Base-by-base conservation (phyloP, 53 echinoderm and acorn worm genomes). In the Mesocentrotus franciscanus region DNA sequence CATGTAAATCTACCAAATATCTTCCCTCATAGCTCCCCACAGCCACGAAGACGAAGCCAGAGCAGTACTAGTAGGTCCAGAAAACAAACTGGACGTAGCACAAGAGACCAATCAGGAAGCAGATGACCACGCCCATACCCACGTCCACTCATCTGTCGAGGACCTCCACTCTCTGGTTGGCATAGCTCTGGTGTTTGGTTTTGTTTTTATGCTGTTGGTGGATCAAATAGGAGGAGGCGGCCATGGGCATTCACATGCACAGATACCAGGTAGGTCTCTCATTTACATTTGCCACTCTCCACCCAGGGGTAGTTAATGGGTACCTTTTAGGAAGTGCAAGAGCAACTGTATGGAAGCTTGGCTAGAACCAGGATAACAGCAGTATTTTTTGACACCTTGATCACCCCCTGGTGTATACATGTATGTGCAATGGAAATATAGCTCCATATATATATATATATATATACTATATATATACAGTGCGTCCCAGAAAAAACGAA, bases 151-250 rank as follows among this genome's bases (percentile, higher is more conserved):
- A 10, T 72, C 92, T 24, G 98, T 95, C 20, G 98, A 97, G 92
- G 97, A 99, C 60, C 95, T 97, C 36, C 99, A 99, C 92, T 97
- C 96, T 61, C 96, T 97, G 29, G 97, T 99, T 66, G 99, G 99
- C 95, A 96, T 99, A 72, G 97, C 99, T n/a, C 95, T 99, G 89
- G 99, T 99, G 42, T 96, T 98, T 85, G 99, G 99, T 26, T 99
- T 99, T 97, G 99, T 99, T 61, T 99, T 99, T 75, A 99, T 99
- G 99, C 95, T 99, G 18, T 92, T 98, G 59, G 96, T 99, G 15
- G 99, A 99, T 89, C 99, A 99, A 92, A 96, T 97, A 42, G 97
- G 98, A 42, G 97, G 98, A 32, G 97, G 96, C 11, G 97, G 96
- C 49, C 95, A 94, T 85, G 87, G 95, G 5, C 95, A 94, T 55